These are phyloP conservation scores for Pseudorhiza aurosa DNA, from an alignment of 30 jellyfish, hydroid and myxozoan species.

Conservation along the genomic window DNA sequence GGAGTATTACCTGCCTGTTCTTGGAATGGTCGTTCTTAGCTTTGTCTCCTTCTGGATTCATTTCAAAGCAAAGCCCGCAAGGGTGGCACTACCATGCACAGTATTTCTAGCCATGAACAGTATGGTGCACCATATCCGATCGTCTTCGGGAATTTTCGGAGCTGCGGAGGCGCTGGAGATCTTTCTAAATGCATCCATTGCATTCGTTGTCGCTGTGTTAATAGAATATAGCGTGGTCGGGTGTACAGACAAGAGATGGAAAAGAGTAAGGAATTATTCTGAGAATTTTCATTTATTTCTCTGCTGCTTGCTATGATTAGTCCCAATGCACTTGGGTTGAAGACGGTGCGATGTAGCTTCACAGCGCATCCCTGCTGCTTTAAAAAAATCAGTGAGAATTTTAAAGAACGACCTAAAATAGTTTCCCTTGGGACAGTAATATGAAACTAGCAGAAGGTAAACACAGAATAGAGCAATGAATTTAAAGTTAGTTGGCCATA, in stretches of 20 bases:
- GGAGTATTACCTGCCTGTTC: conserved; percentile 73
- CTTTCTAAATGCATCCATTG: conserved; percentile 43
- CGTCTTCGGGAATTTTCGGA: conserved; percentile 18
- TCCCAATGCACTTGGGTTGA: too few relatives aligned
- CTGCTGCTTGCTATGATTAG: too few relatives aligned
- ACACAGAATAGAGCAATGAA: too few relatives aligned
- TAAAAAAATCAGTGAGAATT: too few relatives aligned
- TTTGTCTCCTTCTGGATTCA: conserved; percentile 85
- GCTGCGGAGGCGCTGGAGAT: conserved; percentile 61
- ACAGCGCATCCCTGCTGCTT: too few relatives aligned
- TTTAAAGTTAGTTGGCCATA: too few relatives aligned
- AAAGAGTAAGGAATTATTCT: neutral
- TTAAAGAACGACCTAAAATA: too few relatives aligned
- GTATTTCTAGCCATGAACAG: conserved; percentile 66
- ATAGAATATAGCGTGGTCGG: conserved; percentile 70
- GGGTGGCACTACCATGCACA: conserved; percentile 81
- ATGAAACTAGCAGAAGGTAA: too few relatives aligned
- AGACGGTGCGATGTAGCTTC: too few relatives aligned
- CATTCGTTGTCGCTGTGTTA: conserved; percentile 58
- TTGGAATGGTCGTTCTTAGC: conserved; percentile 64
- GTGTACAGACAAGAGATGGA: conserved; percentile 9
- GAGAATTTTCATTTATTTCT: too few relatives aligned
- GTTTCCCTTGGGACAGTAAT: too few relatives aligned
- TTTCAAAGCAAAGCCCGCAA: conserved; percentile 78
- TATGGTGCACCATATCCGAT: conserved; percentile 51